Conservation (phyloP, 2,113 vertebrate genomes). For the Alces alces region DNA sequence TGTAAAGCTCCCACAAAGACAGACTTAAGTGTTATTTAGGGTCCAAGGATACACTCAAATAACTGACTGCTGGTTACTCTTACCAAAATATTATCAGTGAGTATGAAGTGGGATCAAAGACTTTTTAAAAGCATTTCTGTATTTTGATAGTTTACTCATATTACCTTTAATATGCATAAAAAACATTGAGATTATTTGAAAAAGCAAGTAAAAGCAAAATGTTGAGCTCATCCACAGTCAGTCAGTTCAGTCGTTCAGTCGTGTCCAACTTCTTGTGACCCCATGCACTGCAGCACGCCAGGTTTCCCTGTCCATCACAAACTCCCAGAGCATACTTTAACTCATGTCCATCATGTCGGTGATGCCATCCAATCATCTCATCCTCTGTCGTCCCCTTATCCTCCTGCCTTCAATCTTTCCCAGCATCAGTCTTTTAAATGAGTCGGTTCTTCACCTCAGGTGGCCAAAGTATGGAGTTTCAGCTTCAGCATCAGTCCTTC, state of each 20-base stretch:
- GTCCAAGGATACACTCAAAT: neutral
- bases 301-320: neutral
- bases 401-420: neutral
- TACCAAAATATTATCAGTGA: neutral
- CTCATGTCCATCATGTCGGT: fast-evolving
- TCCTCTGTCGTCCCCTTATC: neutral
- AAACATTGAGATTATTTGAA: neutral
- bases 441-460: neutral
- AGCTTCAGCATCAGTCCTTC: neutral
- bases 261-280: fast-evolving
- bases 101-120: neutral
- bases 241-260: fast-evolving
- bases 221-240: neutral
- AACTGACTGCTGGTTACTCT: neutral
- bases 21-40: neutral
- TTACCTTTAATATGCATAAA: neutral
- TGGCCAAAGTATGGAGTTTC: neutral
- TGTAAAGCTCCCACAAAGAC: neutral
- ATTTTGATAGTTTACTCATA: neutral
- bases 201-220: slow-evolving; percentile 4
- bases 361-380: neutral
- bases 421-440: neutral
- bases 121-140: neutral
- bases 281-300: neutral
- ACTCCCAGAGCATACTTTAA: neutral